phyloP scores from a whole-genome alignment of 2,888 invertebrate species.

The Protophormia terraenovae region DNA sequence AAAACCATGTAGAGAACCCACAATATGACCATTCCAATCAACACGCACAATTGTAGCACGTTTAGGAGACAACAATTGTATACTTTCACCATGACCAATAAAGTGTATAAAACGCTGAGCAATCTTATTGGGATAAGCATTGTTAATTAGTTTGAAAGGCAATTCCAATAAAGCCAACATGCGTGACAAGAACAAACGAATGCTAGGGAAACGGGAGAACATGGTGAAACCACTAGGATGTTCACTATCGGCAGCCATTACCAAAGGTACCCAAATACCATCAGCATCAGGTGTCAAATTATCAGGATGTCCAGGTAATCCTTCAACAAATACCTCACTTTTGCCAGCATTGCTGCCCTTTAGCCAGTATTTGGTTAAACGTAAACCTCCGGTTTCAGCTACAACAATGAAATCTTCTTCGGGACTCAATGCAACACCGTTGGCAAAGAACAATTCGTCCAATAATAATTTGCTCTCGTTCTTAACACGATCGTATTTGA shows the following conservation, averaged over 20 bases:
- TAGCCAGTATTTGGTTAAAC: constrained; percentile 89
- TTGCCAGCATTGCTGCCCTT: constrained; percentile 91
- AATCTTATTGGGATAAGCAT: constrained; percentile 85
- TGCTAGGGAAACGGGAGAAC: constrained; percentile 84
- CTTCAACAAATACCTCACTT: constrained; percentile 90
- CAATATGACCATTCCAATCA: constrained; percentile 87
- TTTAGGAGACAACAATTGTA: constrained; percentile 77
- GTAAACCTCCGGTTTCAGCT: constrained; percentile 86
- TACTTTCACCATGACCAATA: constrained; percentile 85
- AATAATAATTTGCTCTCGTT: constrained; percentile 89
- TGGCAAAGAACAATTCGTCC: constrained; percentile 91
- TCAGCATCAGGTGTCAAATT: constrained; percentile 84
- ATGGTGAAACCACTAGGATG: constrained; percentile 83
- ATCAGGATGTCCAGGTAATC: constrained; percentile 85
- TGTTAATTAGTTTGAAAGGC: constrained; percentile 85
- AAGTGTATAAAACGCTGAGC: constrained; percentile 85
- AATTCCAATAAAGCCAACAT: constrained; percentile 84
- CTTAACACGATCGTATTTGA: constrained; percentile 90
- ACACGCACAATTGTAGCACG: constrained; percentile 85
- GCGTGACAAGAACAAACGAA: constrained; percentile 86
- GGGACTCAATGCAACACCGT: constrained; percentile 91
- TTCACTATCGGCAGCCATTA: constrained; percentile 83
- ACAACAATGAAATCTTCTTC: constrained; percentile 92
- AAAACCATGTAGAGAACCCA: constrained; percentile 86
- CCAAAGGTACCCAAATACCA: constrained; percentile 86